Evolutionary conservation across 2,797 vertebrate genomes (phyloP), one percentile per base, ranked within the genome.

Genomic region (Argya squamiceps): DNA sequence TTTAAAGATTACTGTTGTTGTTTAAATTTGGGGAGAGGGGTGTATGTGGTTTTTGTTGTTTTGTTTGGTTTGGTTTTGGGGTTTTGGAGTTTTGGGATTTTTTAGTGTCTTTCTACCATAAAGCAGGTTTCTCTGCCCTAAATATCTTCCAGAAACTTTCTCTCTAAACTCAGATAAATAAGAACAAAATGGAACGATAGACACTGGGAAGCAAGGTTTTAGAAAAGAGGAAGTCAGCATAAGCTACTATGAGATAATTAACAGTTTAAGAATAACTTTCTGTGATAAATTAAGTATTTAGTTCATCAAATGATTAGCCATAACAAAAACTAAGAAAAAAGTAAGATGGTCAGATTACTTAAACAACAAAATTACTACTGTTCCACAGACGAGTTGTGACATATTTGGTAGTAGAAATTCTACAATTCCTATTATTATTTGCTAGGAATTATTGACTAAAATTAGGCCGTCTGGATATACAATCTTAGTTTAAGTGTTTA

Each of bases 1-100:
- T 83, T 50, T 18, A 64, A 82, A 71, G 1, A n/a, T 22, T 64
- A 34, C 1, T 68, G 53, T 32, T 19, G 32, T 34, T 37, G 18
- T 37, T 78, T 44, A 34, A 24, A 10, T n/a, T 37, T 32, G 15
- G 6, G 22, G 7, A 1, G 3, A 7, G 9, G 5, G 1, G 7
- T 15, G 2, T 34, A 3, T 30, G 12, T n/a, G 6, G 3, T 10
- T 41, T 9, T 9, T 69, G 6, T 6, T 41, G 4, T 32, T 53
- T 50, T 52, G 14, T 21, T 73, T 34, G 5, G 1, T 47, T 37
- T 65, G 22, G 2, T 17, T 50, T 56, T 4, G 4, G 4, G 5
- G 1, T 10, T 68, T 50, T 39, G 39, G 39, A 17, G 2, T 16
- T 50, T 56, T 4, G 4, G 4, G 4, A 1, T 8, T 68, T 39